Conservation (phyloP, 2,888 invertebrate species). For the Drosophila mettleri region DNA sequence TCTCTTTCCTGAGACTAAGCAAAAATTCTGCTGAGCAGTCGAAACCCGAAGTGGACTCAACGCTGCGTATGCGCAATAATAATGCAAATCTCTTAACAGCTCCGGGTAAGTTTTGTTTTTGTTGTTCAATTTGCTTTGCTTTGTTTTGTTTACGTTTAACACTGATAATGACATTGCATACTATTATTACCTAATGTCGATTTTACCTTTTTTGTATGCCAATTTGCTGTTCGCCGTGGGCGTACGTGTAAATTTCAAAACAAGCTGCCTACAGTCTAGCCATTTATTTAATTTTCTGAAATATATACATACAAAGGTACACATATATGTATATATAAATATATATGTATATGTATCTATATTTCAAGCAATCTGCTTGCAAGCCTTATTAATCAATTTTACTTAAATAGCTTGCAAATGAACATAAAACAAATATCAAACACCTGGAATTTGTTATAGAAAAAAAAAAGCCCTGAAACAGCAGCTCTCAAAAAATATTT, state of each 20-base stretch:
- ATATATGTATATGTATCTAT: neutral
- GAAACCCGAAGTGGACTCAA: conserved; percentile 11
- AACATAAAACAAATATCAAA: conserved; percentile 28
- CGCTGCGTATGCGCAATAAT: conserved; percentile 48
- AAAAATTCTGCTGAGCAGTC: conserved; percentile 17
- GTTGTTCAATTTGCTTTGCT: conserved; percentile 3
- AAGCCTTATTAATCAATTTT: conserved; percentile 21
- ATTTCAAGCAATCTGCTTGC: neutral
- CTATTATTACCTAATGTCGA: conserved; percentile 50
- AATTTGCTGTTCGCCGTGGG: conserved; percentile 41
- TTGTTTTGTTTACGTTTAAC: neutral
- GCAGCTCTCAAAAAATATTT: conserved; percentile 23
- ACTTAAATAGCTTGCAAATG: conserved; percentile 29
- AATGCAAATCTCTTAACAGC: conserved; percentile 50
- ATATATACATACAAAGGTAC: neutral
- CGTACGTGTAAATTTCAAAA: conserved; percentile 41
- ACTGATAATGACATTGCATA: conserved; percentile 30
- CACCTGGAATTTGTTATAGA: conserved; percentile 46
- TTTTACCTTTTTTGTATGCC: conserved; percentile 63
- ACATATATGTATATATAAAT: neutral
- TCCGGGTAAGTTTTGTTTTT: conserved; percentile 35
- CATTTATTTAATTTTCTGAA: neutral
- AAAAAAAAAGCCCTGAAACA: conserved; percentile 10
- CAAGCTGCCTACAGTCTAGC: conserved; percentile 43
- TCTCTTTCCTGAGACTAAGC: conserved; percentile 33